Percentiles rank a stretch among this genome's conserved stretches.
Conservation (phyloP, 2,888 invertebrate genomes). For the Cryptus armator region DNA sequence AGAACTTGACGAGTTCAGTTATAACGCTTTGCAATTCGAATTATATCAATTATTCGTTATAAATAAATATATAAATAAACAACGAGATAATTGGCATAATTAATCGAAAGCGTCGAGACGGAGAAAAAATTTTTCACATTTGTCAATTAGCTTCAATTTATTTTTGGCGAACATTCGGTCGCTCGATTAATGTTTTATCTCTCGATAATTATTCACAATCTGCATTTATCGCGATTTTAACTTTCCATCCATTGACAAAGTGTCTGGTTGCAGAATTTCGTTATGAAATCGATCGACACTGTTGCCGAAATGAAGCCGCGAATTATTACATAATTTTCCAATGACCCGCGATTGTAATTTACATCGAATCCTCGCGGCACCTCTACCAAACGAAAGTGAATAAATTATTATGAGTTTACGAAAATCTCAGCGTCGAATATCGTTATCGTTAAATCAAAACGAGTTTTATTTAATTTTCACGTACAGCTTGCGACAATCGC, state of each 20-base stretch:
- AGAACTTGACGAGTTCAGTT: not conserved
- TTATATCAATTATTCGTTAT: not conserved
- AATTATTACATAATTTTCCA: constrained; percentile 9
- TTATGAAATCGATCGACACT: not conserved
- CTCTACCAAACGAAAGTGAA: constrained; percentile 16
- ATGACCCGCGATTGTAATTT: constrained; percentile 17
- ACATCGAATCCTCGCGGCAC: not conserved
- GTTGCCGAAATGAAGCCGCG: not conserved
- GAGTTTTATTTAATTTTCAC: not conserved
- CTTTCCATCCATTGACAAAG: not conserved
- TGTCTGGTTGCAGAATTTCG: not conserved
- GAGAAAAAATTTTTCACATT: not conserved
- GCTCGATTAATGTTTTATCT: not conserved
- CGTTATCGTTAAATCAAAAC: not conserved
- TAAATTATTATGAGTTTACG: not conserved
- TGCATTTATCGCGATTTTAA: not conserved
- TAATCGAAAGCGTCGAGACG: not conserved
- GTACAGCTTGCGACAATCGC: not conserved
- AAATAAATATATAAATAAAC: not conserved
- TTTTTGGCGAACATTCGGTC: not conserved
- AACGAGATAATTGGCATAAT: not conserved
- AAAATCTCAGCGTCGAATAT: not conserved
- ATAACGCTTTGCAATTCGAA: not conserved
- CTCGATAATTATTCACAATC: not conserved
- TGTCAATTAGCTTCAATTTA: not conserved